These are phyloP conservation scores for Ginglymostoma cirratum DNA, from an alignment of 2,113 vertebrate genomes.

Conservation along the genomic window DNA sequence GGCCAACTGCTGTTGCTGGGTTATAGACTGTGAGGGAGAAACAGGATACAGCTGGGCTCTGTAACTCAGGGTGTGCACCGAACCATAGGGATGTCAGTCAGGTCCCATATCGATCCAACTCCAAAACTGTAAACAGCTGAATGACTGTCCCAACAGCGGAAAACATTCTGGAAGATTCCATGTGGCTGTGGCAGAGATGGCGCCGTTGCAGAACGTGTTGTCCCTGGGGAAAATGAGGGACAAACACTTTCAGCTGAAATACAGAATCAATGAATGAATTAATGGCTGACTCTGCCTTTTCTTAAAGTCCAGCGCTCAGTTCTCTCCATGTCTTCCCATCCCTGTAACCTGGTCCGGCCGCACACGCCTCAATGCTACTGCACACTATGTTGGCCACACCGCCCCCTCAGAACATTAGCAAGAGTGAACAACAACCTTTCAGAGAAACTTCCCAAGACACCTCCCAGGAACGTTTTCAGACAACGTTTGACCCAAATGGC, in stretches of 20 bases:
- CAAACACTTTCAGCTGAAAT: background rate
- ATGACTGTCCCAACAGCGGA: background rate
- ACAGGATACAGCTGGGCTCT: background rate
- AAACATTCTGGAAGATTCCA: background rate
- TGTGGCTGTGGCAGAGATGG: background rate
- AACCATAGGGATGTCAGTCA: background rate
- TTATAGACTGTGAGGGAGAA: background rate
- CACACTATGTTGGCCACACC: too few species aligned
- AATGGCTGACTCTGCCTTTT: background rate
- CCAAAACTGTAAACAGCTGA: background rate
- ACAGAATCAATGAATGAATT: background rate
- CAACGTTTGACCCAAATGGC: too few species aligned
- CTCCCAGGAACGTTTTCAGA: too few species aligned
- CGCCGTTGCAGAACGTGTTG: background rate
- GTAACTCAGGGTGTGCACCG: background rate
- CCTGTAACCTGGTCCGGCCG: too few species aligned
- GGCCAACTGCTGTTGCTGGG: background rate
- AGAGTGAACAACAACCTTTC: too few species aligned
- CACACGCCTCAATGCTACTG: too few species aligned
- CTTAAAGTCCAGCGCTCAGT: background rate
- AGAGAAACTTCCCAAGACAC: too few species aligned
- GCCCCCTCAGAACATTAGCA: background rate
- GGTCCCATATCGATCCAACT: background rate
- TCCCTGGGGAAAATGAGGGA: background rate
- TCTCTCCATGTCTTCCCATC: background rate